Evolutionary conservation across 2,888 invertebrate genomes (phyloP).

Genomic region (Ceriagrion tenellum): DNA sequence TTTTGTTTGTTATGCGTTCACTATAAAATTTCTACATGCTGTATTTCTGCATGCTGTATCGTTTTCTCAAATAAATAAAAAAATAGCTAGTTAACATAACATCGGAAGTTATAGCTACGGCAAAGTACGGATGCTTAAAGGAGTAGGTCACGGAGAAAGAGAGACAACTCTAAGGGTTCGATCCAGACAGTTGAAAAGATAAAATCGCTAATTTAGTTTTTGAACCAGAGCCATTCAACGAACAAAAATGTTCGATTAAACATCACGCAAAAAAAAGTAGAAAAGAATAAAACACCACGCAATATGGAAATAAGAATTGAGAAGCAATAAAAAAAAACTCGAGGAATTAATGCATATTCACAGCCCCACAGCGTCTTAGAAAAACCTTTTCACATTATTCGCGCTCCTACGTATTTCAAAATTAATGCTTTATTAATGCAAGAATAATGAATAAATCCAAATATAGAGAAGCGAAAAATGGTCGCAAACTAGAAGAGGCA

Average conservation of each 20-base stretch:
- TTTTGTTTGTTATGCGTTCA: too few relatives aligned
- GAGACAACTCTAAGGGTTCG: too few relatives aligned
- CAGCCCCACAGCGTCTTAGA: neutral
- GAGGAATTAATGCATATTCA: neutral
- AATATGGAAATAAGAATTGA: neutral
- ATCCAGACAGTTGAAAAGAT: too few relatives aligned
- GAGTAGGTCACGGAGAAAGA: too few relatives aligned
- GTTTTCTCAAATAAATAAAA: too few relatives aligned
- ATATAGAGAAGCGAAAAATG: neutral
- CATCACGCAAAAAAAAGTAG: neutral
- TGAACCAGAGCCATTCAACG: neutral
- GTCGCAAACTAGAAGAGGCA: neutral
- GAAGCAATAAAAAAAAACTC: neutral
- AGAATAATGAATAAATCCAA: neutral
- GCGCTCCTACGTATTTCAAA: neutral
- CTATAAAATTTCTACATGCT: too few relatives aligned
- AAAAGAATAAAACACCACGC: neutral
- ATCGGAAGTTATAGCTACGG: too few relatives aligned
- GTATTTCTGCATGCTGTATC: too few relatives aligned
- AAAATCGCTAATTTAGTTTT: neutral
- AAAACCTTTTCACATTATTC: neutral
- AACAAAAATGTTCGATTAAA: neutral
- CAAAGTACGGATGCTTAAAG: too few relatives aligned
- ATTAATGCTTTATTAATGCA: neutral
- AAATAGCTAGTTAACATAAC: too few relatives aligned